Base-by-base conservation (phyloP, 2,888 invertebrate genomes). In the Drosophila infuscata region DNA sequence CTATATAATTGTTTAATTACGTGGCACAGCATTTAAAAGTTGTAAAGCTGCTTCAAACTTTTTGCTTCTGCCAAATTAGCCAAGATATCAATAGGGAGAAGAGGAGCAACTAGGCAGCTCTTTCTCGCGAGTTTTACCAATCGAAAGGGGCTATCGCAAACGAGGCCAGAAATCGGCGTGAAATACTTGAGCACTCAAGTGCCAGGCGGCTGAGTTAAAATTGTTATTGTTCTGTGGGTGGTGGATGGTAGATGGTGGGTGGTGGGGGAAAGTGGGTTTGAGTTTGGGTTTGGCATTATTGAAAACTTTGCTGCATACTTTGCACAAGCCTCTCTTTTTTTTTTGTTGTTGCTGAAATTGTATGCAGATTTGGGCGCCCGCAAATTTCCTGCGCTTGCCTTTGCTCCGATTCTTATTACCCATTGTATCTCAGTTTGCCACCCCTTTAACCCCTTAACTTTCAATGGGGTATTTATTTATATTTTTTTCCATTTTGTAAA, bases 171-270 rank as follows among this genome's bases (percentile, higher is more conserved):
- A 88, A 87, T 90, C 83, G 80, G 82, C 81, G 82, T 90, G 88
- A 90, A 88, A 89, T 82, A 85, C 89, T 92, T 90, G 83, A 83
- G 84, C 78, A 74, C 75, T 89, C 83, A 90, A 91, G 91, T 81
- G 75, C 80, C 77, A 80, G 71, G 79, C 80, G 75, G 75, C 79
- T 69, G 73, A 72, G 75, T 70, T 79, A 76, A 78, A 83, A 81
- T 80, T 79, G 17, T 38, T 38, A 43, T 46, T 54, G 49, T 51
- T 53, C 54, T 20, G n/a, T 20, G 9, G 29, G n/a, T 3, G 56
- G n/a, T 20, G 25, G 49, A 1, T 9, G 17, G 7, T 30, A 8
- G 29, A 0, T 17, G 30, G 38, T 6, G 48, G 46, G 32, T 0
- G 15, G 17, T 17, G 6, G 33, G 1, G 3, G 17, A 3, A 8